Percentiles rank a stretch among this genome's conserved stretches.
phyloP scores from a whole-genome alignment of 2,797 vertebrate genomes.

The Coccyzus lansbergi region DNA sequence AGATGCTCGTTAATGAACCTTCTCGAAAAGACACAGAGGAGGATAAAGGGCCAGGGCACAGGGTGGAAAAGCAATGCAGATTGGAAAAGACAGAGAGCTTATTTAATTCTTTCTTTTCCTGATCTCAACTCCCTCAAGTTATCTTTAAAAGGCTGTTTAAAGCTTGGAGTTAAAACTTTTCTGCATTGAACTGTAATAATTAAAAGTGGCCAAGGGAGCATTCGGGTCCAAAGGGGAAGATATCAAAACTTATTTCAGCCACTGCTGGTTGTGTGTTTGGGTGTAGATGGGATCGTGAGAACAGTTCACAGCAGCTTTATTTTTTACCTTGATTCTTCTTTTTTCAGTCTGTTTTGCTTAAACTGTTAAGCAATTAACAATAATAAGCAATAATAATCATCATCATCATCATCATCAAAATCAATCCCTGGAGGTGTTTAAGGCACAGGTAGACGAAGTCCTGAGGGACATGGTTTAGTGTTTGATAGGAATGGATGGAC shows the following conservation, averaged over 20 bases:
- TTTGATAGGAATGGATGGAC: too few species aligned
- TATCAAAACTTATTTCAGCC: background rate
- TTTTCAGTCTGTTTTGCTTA: background rate
- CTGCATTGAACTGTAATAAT: constrained; percentile 50
- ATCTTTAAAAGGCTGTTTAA: constrained; percentile 48
- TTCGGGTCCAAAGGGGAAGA: background rate
- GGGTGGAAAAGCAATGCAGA: constrained; percentile 15
- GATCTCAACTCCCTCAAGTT: constrained; percentile 42
- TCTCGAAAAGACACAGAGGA: constrained; percentile 1
- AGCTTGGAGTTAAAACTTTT: constrained; percentile 36
- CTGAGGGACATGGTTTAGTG: too few species aligned
- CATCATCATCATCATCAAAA: too few species aligned
- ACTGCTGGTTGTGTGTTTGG: background rate
- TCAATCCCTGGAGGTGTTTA: too few species aligned
- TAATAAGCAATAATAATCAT: too few species aligned
- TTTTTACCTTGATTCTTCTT: background rate
- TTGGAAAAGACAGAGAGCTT: constrained; percentile 37
- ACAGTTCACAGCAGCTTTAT: background rate
- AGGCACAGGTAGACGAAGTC: too few species aligned
- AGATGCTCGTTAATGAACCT: constrained; percentile 43
- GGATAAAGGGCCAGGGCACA: constrained; percentile 30
- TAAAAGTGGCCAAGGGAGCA: constrained; percentile 21
- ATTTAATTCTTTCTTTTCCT: constrained; percentile 59
- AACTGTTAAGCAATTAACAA: too few species aligned
- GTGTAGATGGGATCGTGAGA: background rate